A percentile compares a stretch with the other conserved stretches of the same genome.
Conservation (phyloP, 1,140 invertebrate species). For the Bombus soroeensis region DNA sequence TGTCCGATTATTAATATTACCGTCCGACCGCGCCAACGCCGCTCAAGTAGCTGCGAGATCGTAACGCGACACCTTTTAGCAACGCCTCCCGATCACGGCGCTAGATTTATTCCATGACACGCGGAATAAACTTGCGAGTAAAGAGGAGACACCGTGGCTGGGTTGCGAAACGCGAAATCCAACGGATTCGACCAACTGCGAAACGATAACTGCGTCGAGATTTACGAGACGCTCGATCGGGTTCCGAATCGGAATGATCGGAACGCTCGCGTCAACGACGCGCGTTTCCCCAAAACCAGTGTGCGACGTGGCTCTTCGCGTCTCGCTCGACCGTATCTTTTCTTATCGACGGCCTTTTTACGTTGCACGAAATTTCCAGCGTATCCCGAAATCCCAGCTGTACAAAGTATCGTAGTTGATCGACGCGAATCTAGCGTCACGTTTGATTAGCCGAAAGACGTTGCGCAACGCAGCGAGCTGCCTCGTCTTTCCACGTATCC, state of each 20-base stretch:
- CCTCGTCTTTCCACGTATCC: neutral
- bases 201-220: neutral
- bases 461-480: constrained; percentile 12
- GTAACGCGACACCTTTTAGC: constrained; percentile 63
- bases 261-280: too few relatives aligned
- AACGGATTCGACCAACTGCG: too few relatives aligned
- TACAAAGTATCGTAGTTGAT: neutral
- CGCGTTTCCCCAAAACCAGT: neutral
- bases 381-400: constrained; percentile 12
- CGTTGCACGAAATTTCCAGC: neutral
- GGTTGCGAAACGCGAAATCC: neutral
- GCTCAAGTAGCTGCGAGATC: constrained; percentile 49
- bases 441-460: neutral
- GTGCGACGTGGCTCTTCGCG: neutral
- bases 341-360: constrained; percentile 3
- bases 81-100: constrained; percentile 11
- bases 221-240: neutral
- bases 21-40: constrained; percentile 2
- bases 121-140: neutral
- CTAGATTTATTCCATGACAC: neutral
- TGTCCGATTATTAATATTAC: constrained; percentile 55
- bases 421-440: too few relatives aligned
- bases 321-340: neutral
- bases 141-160: neutral
- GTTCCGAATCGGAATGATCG: too few relatives aligned